A percentile compares a stretch with the other conserved stretches of the same genome.
phyloP scores from a whole-genome alignment of 2,888 invertebrate genomes.

The Rhingia campestris region DNA sequence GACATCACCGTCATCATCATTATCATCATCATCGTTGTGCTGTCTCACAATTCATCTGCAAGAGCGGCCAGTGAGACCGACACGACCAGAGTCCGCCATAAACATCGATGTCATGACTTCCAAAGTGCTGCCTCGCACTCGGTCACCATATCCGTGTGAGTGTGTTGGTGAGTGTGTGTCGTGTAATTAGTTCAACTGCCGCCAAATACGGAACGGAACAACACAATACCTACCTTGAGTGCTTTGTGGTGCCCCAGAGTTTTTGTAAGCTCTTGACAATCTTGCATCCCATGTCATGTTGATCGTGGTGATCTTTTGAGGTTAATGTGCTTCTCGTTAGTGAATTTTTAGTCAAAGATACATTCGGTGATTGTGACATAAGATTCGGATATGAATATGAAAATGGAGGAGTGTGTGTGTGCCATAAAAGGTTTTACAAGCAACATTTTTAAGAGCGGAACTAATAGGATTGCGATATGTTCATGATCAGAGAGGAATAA shows the following conservation, averaged over 20 bases:
- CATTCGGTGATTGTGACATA: constrained; percentile 22
- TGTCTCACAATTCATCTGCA: constrained; percentile 70
- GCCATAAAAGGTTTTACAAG: no score
- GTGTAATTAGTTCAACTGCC: constrained; percentile 64
- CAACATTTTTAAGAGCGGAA: no score
- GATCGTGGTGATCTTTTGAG: constrained; percentile 65
- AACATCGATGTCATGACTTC: constrained; percentile 63
- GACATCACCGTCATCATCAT: constrained; percentile 60
- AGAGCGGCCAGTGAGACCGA: constrained; percentile 30
- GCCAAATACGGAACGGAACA: constrained; percentile 63
- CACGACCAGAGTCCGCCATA: constrained; percentile 36
- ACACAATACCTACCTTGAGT: constrained; percentile 45
- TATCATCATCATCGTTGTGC: constrained; percentile 42
- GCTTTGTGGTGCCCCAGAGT: constrained; percentile 20
- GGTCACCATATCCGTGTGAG: constrained; percentile 45
- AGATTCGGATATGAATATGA: constrained; percentile 30
- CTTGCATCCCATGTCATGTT: neutral
- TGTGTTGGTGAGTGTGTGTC: neutral
- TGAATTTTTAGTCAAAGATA: constrained; percentile 29
- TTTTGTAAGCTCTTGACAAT: constrained; percentile 23
- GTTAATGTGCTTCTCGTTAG: constrained; percentile 67
- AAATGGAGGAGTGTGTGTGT: constrained; percentile 1
- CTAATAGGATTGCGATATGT: no score
- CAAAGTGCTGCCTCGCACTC: constrained; percentile 30
- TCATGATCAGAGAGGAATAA: no score